phyloP scores from a whole-genome alignment of 1,140 invertebrate species.

The Drosophila equinoxialis region DNA sequence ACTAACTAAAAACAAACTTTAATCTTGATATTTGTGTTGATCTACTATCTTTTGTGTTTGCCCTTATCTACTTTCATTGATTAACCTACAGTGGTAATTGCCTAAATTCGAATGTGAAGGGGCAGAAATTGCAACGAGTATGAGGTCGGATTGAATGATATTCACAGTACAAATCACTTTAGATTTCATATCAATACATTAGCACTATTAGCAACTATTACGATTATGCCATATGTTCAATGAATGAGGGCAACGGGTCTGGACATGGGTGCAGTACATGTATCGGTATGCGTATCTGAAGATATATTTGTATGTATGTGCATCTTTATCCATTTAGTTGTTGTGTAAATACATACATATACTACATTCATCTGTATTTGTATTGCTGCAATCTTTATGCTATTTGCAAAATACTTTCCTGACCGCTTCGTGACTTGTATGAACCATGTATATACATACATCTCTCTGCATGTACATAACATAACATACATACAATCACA shows the following conservation, averaged over 20 bases:
- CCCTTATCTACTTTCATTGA: slow-evolving; percentile 1
- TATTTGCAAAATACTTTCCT: slow-evolving; percentile 13
- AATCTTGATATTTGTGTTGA: slow-evolving; percentile 11
- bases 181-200: slow-evolving; percentile 10
- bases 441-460: not conserved
- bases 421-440: slow-evolving; percentile 21
- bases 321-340: slow-evolving; percentile 4
- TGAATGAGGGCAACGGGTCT: slow-evolving; percentile 3
- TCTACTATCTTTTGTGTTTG: not conserved
- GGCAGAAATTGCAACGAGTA: not conserved
- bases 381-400: slow-evolving; percentile 6
- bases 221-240: slow-evolving; percentile 8
- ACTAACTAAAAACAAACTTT: not conserved
- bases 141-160: not conserved
- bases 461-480: not conserved
- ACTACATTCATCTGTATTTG: not conserved
- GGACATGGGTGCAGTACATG: not conserved
- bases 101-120: not conserved
- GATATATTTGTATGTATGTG: not conserved
- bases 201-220: slow-evolving; percentile 15
- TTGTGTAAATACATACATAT: slow-evolving; percentile 3
- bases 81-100: not conserved
- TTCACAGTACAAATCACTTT: not conserved
- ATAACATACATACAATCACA: slow-evolving; percentile 16
- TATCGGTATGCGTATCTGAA: not conserved